Evolutionary conservation across 2,888 invertebrate genomes (phyloP).

Genomic region (Polydesmus complanatus): DNA sequence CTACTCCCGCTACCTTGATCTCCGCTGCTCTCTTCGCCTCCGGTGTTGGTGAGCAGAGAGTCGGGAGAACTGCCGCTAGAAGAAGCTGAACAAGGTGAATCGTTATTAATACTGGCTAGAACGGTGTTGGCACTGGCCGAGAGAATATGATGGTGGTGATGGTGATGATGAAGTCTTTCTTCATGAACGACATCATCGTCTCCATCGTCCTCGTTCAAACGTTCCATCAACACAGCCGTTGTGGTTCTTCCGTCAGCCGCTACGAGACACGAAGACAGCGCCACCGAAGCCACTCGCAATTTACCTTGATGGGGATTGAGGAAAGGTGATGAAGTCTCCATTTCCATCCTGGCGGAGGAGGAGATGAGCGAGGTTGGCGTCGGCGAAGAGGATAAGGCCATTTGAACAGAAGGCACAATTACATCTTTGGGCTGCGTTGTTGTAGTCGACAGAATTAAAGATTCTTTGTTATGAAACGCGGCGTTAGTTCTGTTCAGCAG

Average conservation of each 20-base stretch:
- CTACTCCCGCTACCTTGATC: slow-evolving; percentile 21
- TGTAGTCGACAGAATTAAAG: background rate
- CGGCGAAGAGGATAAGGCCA: background rate
- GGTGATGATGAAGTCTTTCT: slow-evolving; percentile 3
- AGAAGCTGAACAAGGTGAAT: slow-evolving; percentile 8
- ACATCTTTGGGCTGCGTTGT: background rate
- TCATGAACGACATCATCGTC: slow-evolving; percentile 13
- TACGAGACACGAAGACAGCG: background rate
- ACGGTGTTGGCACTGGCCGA: background rate
- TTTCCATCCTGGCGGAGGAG: background rate
- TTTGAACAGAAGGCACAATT: background rate
- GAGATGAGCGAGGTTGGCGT: background rate
- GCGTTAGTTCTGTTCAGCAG: background rate
- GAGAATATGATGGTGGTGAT: background rate
- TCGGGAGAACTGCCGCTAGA: slow-evolving; percentile 12
- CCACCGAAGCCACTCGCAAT: background rate
- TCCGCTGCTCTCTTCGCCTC: slow-evolving; percentile 18
- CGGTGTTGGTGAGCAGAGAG: slow-evolving; percentile 13
- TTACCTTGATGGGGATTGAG: background rate
- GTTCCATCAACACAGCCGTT: background rate
- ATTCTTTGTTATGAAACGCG: background rate
- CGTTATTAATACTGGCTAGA: background rate
- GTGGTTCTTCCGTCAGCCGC: background rate
- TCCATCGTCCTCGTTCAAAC: slow-evolving; percentile 13
- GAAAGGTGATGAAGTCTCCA: background rate